Base-by-base conservation (phyloP, 2,797 vertebrate species). In the Chanos chanos region DNA sequence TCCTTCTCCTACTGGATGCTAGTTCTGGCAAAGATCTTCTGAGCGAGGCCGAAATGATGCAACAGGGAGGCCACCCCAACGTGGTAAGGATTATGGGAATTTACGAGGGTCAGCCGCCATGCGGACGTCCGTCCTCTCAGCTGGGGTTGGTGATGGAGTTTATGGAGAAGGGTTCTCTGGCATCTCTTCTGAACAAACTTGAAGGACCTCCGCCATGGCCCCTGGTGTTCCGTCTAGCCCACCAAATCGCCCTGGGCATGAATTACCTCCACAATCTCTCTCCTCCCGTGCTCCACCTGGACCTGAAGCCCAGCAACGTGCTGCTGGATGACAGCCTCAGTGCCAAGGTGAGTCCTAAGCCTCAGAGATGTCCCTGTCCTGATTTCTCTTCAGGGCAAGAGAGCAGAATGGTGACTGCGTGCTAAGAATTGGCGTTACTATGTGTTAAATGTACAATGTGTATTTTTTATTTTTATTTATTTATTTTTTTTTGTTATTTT, bases 231-330 rank as follows among this genome's bases (percentile, higher is more conserved):
- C 79, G 86, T 37, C 65, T 89, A 53, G 63, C 71, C 25, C 74
- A 90, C 49, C 80, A 91, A 62, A 77, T 90, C 16, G 78, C 87
- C 28, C 64, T 88, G 68, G 89, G 89, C 18, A 83, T 90, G 58
- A 90, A 90, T 81, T 90, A 83, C 70, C 88, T 91, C 16, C 89
- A 91, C 78, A 79, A 22, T 7, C 73, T 82, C 4, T 2, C 24
- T 0, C 84, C 87, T 1, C 55, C 87, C 0, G 9, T 91, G 31
- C 82, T 91, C 15, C 89, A 91, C 58, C 64, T 86, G 60, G 89
- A 91, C 68, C 79, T 91, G 76, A 91, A 91, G 73, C 87, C 89
- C 66, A 87, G 61, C 75, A 91, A 91, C 1, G 87, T 91, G 55
- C 79, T 91, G 19, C 74, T 90, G 56, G 86, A 89, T 71, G 48